Evolutionary conservation across 2,797 vertebrate species (phyloP).

Genomic region (Parotocinclus haroldoi): DNA sequence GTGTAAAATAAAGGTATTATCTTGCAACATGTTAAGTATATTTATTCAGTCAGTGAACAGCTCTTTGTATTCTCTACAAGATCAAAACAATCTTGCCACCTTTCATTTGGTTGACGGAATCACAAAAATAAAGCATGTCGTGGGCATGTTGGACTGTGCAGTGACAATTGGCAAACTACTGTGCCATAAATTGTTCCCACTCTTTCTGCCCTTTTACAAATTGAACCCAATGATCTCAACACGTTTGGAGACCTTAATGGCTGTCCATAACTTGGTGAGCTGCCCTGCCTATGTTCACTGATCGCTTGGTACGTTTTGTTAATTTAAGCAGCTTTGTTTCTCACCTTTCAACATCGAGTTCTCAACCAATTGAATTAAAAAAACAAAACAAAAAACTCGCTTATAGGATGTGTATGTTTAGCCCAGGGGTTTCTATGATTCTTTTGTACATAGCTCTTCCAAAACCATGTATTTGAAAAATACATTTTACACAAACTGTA

Average conservation of each 20-base stretch:
- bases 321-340: conserved; percentile 45
- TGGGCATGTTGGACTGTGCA: conserved; percentile 48
- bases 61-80: conserved; percentile 88
- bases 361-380: conserved; percentile 54
- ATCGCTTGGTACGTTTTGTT: conserved; percentile 56
- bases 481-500: conserved; percentile 90
- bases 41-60: conserved; percentile 90
- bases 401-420: conserved; percentile 62
- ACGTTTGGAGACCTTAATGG: conserved; percentile 21
- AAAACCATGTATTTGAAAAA: conserved; percentile 83
- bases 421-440: conserved; percentile 71
- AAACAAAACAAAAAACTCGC: conserved; percentile 59
- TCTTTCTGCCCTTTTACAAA: conserved; percentile 27
- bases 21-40: conserved; percentile 95
- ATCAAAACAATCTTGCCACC: conserved; percentile 65
- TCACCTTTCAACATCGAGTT: conserved; percentile 42
- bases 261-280: conserved; percentile 48
- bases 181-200: conserved; percentile 50
- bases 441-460: conserved; percentile 89
- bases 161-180: conserved; percentile 53
- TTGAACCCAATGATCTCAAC: conserved; percentile 40
- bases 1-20: conserved; percentile 92
- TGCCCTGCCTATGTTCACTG: conserved; percentile 39
- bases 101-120: conserved; percentile 42
- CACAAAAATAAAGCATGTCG: conserved; percentile 41